Evolutionary conservation across 2,113 vertebrate genomes (phyloP), one percentile per base, ranked within the genome.

Genomic region (Typhlomys cinereus): DNA sequence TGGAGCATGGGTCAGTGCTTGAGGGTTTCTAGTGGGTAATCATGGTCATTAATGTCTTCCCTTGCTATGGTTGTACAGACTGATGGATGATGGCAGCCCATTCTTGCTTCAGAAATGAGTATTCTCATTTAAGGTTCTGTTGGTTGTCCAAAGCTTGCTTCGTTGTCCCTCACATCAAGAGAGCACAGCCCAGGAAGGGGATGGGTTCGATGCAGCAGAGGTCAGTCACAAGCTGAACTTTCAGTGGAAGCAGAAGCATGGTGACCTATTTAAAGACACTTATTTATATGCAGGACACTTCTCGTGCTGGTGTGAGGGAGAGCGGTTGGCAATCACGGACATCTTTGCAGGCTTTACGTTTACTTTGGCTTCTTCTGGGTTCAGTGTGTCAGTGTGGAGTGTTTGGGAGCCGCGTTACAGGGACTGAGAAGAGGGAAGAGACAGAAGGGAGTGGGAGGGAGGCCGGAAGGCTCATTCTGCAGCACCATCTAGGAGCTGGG

Each of bases 241-340:
- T 96, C 86, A 64, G 64, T 96, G 82, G 96, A 96, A 94, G 96
- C 96, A 91, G 84, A 92, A 97, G 95, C 97, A 93, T 34, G 96
- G 97, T 98, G 98, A 98, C 98, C 98, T 98, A 98, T 98, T 98
- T 98, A 98, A 96, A 97, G 96, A 97, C 93, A 92, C 97, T 98
- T 97, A 98, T 98, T 98, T 97, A 98, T 98, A 98, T 98, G 96
- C 98, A 97, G 88, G 97, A 97, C 97, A 92, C 96, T 97, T 97
- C 96, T 97, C 85, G 95, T 79, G 80, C 92, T 94, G 95, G 89
- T 80, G 94, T 89, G 91, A 96, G 92, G n/a, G n/a, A 96, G 82
- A 85, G 96, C 88, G 92, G 92, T 93, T 9, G 34, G 92, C 92
- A 95, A 75, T 83, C 94, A 85, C 82, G 70, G 85, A 80, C 94